A percentile compares a stretch with the other conserved stretches of the same genome.
Conservation (phyloP, 2,888 invertebrate species). For the Emmelina monodactyla region DNA sequence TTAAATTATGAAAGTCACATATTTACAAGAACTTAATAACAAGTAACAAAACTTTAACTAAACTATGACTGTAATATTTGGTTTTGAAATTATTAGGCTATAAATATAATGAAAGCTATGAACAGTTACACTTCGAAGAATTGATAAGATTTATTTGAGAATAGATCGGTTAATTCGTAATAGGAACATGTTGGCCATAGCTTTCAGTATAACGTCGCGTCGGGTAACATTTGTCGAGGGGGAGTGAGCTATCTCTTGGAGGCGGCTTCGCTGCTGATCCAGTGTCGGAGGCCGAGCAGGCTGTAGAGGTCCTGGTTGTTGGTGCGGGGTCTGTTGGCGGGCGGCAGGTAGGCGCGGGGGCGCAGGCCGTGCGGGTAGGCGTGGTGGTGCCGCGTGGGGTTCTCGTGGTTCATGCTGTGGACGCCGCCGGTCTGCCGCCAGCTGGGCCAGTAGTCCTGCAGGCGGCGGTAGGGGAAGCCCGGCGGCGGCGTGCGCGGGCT, state of each 20-base stretch:
- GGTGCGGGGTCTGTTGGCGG: slow-evolving; percentile 20
- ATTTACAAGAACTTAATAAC: slow-evolving; percentile 59
- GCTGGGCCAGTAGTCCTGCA: slow-evolving; percentile 57
- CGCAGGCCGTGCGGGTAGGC: slow-evolving; percentile 46
- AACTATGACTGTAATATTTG: slow-evolving; percentile 66
- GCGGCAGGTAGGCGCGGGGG: slow-evolving; percentile 22
- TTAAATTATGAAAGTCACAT: slow-evolving; percentile 36
- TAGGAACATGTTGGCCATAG: slow-evolving; percentile 30
- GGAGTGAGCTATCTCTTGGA: slow-evolving; percentile 53
- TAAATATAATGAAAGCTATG: slow-evolving; percentile 62
- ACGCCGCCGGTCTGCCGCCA: slow-evolving; percentile 44
- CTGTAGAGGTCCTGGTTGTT: slow-evolving; percentile 45
- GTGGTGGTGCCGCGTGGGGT: slow-evolving; percentile 54
- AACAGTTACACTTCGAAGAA: slow-evolving; percentile 11
- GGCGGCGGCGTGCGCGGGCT: slow-evolving; percentile 44
- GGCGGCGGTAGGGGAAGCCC: slow-evolving; percentile 48
- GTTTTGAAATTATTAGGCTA: slow-evolving; percentile 63
- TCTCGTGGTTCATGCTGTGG: slow-evolving; percentile 39
- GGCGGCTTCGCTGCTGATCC: slow-evolving; percentile 55
- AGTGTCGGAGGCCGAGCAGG: slow-evolving; percentile 53
- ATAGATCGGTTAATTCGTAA: not conserved
- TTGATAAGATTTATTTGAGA: not conserved
- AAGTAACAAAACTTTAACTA: slow-evolving; percentile 46
- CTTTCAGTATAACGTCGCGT: slow-evolving; percentile 62
- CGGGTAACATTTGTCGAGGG: slow-evolving; percentile 53